These are phyloP conservation scores for Metalampra italica DNA, from an alignment of 2,888 invertebrate species.

Conservation along the genomic window DNA sequence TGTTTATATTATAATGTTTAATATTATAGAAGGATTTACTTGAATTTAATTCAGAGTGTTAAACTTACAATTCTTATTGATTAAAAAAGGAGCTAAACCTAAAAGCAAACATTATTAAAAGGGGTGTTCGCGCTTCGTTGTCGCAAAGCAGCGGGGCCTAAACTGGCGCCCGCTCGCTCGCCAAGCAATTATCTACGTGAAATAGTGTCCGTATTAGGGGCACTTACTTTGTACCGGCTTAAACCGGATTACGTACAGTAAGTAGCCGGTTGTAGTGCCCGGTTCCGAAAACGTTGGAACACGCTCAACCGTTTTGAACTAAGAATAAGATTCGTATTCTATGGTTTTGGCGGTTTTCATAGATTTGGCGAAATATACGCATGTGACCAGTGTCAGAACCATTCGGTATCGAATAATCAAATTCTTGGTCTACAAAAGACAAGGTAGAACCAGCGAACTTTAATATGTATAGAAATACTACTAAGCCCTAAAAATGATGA, in stretches of 20 bases:
- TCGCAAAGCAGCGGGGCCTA: conserved; percentile 41
- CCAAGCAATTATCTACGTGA: conserved; percentile 72
- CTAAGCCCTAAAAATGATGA: too few relatives aligned
- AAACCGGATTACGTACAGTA: conserved; percentile 61
- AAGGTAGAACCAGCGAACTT: too few relatives aligned
- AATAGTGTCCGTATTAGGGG: conserved; percentile 67
- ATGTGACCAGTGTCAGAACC: not conserved
- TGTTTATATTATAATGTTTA: too few relatives aligned
- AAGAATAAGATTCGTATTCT: not conserved
- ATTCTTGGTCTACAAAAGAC: too few relatives aligned
- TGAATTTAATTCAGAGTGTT: too few relatives aligned
- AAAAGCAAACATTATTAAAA: conserved; percentile 23
- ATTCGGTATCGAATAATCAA: too few relatives aligned
- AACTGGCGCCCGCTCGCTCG: conserved; percentile 49
- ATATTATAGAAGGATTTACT: too few relatives aligned
- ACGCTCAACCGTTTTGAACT: conserved; percentile 13
- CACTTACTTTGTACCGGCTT: conserved; percentile 67
- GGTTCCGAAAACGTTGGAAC: conserved; percentile 37
- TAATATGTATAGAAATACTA: too few relatives aligned
- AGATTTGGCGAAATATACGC: not conserved
- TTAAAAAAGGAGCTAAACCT: not conserved
- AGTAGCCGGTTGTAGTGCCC: conserved; percentile 48
- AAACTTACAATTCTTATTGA: too few relatives aligned
- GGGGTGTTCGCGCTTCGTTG: conserved; percentile 32
- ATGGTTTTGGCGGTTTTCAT: not conserved